Evolutionary conservation across 2,888 invertebrate genomes (phyloP), one percentile per base, ranked within the genome.

Genomic region (Ichneumoninae sp.): DNA sequence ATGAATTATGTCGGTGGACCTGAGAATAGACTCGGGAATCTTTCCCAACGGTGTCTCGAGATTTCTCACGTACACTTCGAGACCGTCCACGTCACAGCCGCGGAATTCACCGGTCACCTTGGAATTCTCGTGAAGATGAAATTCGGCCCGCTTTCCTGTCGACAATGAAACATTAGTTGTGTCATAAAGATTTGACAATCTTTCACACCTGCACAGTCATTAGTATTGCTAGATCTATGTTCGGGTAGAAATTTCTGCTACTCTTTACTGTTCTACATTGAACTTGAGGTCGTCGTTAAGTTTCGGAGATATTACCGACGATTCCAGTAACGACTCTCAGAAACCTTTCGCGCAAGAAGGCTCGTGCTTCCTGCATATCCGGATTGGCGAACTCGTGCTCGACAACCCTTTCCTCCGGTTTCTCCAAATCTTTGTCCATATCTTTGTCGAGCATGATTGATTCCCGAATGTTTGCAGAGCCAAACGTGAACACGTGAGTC

Each of bases 321-420:
- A 94, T 89, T 52, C 93, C 93, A 52, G 93, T 93, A 68, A 94
- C 87, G 13, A 92, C 91, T 83, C 93, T 90, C 4, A 95, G 89
- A 89, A 94, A 94, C 86, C 93, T 90, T 91, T 94, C 94, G n/a
- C 94, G 91, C 50, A 94, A 85, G 88, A 93, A 92, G 66, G 94
- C 91, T 68, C 94, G 92, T 2, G 94, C 94, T 82, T 91, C 91
- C 88, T 94, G 94, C 80, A 93, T 93, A 70, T 93, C 93, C 33
- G 87, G 82, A 5, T 88, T 86, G 2, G 92, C 88, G 86, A 92
- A 93, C 44, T 90, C 89, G 60, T 88, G 83, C 50, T 86, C 86
- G 3, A 68, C 16, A 10, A 68, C 77, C 19, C 80, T 85, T 16
- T 87, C 75, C 33, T 86, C 81, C 10, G 76, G 47, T 65, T 68